phyloP scores from a whole-genome alignment of 1,140 invertebrate species.

The Bathynomus jamesi region DNA sequence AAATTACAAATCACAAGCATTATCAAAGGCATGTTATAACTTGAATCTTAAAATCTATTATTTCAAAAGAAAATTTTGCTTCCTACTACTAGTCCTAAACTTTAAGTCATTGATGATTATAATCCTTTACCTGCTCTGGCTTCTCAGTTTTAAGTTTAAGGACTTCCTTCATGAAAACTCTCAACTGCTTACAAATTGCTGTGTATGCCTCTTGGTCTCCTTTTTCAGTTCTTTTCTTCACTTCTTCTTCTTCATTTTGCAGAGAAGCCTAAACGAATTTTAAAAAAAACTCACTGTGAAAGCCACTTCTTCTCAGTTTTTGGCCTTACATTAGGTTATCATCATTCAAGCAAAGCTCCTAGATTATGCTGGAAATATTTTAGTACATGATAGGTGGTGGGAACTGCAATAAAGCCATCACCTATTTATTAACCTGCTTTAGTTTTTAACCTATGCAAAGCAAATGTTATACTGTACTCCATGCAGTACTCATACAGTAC shows the following conservation, averaged over 20 bases:
- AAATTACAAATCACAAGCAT: background rate
- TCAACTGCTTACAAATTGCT: conserved; percentile 13
- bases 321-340: too few relatives aligned
- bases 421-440: too few relatives aligned
- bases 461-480: too few relatives aligned
- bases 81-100: background rate
- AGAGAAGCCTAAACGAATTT: conserved; percentile 28
- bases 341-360: too few relatives aligned
- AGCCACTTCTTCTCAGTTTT: too few relatives aligned
- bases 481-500: too few relatives aligned
- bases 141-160: conserved; percentile 25
- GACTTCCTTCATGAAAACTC: conserved; percentile 29
- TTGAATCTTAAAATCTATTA: background rate
- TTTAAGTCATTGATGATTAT: background rate
- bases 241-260: conserved; percentile 20
- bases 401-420: too few relatives aligned
- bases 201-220: conserved; percentile 23
- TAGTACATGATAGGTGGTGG: too few relatives aligned
- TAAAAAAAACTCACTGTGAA: too few relatives aligned
- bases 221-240: conserved; percentile 16
- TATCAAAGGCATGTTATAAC: background rate
- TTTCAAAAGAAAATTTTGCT: background rate
- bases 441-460: too few relatives aligned
- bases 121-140: conserved; percentile 18
- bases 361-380: too few relatives aligned